Conservation (phyloP, 2,797 vertebrate species). For the Poecilia velifera region DNA sequence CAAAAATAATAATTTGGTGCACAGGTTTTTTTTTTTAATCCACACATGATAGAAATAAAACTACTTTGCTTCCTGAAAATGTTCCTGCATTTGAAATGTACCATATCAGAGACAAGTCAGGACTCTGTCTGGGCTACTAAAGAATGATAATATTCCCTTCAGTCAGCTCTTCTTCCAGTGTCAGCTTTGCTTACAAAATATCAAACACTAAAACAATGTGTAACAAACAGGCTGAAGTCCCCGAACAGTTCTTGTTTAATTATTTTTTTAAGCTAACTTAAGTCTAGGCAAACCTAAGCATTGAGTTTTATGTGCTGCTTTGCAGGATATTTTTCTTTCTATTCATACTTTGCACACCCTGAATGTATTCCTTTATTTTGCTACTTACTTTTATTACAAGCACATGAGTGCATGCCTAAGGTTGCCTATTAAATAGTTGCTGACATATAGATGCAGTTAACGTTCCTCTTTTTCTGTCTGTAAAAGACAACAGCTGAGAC, state of each 20-base stretch:
- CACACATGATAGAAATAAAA: neutral
- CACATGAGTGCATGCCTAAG: neutral
- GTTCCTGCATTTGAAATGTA: neutral
- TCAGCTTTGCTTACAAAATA: neutral
- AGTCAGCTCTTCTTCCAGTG: neutral
- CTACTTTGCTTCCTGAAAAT: neutral
- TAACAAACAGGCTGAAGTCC: constrained; percentile 12
- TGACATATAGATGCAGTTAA: constrained; percentile 36
- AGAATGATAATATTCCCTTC: neutral
- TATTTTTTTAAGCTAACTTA: constrained; percentile 4
- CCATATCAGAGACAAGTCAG: neutral
- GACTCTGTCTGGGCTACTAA: neutral
- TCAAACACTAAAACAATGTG: neutral
- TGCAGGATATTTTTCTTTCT: neutral
- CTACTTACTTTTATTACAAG: constrained; percentile 10
- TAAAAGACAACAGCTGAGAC: constrained; percentile 31
- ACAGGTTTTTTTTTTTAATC: neutral
- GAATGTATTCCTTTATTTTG: constrained; percentile 25
- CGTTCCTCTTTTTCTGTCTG: constrained; percentile 22
- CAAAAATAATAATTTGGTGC: neutral
- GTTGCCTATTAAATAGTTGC: constrained; percentile 24
- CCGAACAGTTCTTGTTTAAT: neutral
- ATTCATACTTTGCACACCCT: constrained; percentile 18
- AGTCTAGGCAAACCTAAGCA: constrained; percentile 32
- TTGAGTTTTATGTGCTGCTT: constrained; percentile 24